Evolutionary conservation across 1,140 invertebrate species (phyloP).

Genomic region (Asobara japonica): DNA sequence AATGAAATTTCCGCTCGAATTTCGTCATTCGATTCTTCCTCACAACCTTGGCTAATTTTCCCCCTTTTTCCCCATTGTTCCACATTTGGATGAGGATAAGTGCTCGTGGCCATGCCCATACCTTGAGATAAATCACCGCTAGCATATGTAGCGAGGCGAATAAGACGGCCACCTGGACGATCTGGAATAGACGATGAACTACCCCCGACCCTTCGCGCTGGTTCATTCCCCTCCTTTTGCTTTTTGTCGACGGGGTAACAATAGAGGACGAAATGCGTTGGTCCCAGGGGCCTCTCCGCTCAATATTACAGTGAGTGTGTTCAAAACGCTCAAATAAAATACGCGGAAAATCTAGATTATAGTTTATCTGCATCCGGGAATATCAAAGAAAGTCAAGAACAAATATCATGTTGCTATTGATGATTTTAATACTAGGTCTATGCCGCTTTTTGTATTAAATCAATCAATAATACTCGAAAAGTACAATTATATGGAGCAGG

Average conservation of each 20-base stretch:
- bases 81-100: not conserved
- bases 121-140: not conserved
- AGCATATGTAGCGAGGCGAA: not conserved
- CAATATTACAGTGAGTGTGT: too few relatives aligned
- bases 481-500: too few relatives aligned
- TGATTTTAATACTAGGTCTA: too few relatives aligned
- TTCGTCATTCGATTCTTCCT: not conserved
- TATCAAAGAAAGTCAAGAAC: too few relatives aligned
- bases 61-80: not conserved
- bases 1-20: not conserved
- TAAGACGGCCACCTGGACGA: not conserved
- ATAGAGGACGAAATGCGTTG: not conserved
- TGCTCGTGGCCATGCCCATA: not conserved
- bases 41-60: not conserved
- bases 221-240: not conserved
- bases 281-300: not conserved
- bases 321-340: too few relatives aligned
- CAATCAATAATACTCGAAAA: too few relatives aligned
- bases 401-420: too few relatives aligned
- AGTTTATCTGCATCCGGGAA: too few relatives aligned
- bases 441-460: too few relatives aligned
- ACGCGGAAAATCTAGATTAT: too few relatives aligned
- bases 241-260: slow-evolving; percentile 4
- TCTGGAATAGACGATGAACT: not conserved
- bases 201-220: not conserved